Evolutionary conservation across 2,797 vertebrate species (phyloP).

Genomic region (Aplochiton taeniatus): DNA sequence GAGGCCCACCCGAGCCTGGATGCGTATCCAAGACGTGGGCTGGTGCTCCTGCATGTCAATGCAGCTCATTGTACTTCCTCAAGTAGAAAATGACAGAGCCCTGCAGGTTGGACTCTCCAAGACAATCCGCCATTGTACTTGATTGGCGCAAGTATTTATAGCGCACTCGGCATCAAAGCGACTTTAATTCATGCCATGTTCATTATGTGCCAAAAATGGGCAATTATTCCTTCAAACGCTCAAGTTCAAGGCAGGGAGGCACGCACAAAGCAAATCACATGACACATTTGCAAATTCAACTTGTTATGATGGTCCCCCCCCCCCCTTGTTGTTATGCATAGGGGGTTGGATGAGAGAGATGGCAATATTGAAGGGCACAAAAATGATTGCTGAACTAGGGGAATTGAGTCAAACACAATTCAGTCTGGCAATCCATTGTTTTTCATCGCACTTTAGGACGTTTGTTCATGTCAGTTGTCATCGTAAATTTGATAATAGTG

Average conservation of each 20-base stretch:
- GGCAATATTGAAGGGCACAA: slow-evolving; percentile 5
- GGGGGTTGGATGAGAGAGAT: slow-evolving; percentile 31
- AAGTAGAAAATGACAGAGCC: slow-evolving; percentile 24
- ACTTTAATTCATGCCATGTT: slow-evolving; percentile 59
- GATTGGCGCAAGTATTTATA: slow-evolving; percentile 62
- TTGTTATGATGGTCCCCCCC: slow-evolving; percentile 50
- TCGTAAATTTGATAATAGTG: no score
- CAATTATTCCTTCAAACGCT: slow-evolving; percentile 67
- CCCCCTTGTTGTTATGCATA: slow-evolving; percentile 39
- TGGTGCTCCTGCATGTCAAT: slow-evolving; percentile 5
- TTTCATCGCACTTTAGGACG: no score
- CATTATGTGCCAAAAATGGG: slow-evolving; percentile 57
- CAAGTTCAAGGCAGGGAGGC: slow-evolving; percentile 35
- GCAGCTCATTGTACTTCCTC: slow-evolving; percentile 22
- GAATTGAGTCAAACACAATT: neutral
- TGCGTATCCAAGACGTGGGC: neutral
- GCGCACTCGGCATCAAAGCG: slow-evolving; percentile 49
- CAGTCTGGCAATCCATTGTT: no score
- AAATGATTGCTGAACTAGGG: neutral
- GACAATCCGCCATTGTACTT: slow-evolving; percentile 45
- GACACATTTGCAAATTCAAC: slow-evolving; percentile 70
- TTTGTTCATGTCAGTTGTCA: no score
- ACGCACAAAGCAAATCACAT: slow-evolving; percentile 58
- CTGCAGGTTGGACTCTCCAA: slow-evolving; percentile 38
- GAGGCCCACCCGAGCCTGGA: neutral